Evolutionary conservation across 2,888 invertebrate genomes (phyloP).

Genomic region (Microchrysa polita): DNA sequence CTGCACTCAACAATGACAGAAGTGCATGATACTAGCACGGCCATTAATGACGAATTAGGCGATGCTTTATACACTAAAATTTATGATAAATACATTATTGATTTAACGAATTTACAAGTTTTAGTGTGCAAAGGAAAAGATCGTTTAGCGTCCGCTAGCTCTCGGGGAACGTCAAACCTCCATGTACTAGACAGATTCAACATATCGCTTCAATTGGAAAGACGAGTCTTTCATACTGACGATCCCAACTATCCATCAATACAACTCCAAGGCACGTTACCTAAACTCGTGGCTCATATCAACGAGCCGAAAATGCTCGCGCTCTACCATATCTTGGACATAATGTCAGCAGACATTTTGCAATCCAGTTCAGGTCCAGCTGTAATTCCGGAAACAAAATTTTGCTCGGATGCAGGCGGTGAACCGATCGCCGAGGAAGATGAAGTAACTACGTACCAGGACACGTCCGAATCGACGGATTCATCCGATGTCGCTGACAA

Average conservation of each 20-base stretch:
- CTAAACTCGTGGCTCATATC: constrained; percentile 87
- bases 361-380: constrained; percentile 45
- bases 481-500: constrained; percentile 47
- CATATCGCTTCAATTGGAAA: constrained; percentile 77
- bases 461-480: constrained; percentile 63
- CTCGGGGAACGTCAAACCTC: constrained; percentile 82
- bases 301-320: constrained; percentile 88
- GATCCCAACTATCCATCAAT: constrained; percentile 90
- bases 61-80: constrained; percentile 73
- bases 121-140: constrained; percentile 88
- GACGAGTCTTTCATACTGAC: constrained; percentile 80
- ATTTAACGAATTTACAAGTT: constrained; percentile 85
- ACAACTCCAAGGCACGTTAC: constrained; percentile 85
- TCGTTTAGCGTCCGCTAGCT: constrained; percentile 88
- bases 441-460: constrained; percentile 31
- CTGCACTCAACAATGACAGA: constrained; percentile 63
- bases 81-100: constrained; percentile 82
- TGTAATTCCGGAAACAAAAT: constrained; percentile 17
- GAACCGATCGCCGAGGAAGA: constrained; percentile 34
- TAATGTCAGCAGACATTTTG: constrained; percentile 56
- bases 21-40: constrained; percentile 65
- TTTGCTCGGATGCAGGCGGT: not conserved
- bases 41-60: constrained; percentile 67
- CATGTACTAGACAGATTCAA: constrained; percentile 86
- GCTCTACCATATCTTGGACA: constrained; percentile 68